Evolutionary conservation across 2,113 vertebrate species (phyloP).

Genomic region (Rhinoderma darwinii): DNA sequence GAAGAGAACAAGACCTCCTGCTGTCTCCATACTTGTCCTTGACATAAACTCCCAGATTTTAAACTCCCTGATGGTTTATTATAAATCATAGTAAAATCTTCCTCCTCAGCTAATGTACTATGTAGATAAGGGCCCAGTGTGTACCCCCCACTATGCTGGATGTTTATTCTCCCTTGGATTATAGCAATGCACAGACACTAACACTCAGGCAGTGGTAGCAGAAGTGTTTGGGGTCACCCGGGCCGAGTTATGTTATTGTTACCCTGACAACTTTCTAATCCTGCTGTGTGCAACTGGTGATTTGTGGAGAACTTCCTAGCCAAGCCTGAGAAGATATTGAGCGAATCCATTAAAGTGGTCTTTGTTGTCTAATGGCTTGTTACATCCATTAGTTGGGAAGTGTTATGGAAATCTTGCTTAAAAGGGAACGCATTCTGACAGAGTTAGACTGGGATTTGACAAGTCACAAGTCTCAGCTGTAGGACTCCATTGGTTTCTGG

Average conservation of each 20-base stretch:
- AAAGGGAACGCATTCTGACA: constrained; percentile 47
- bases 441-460: constrained; percentile 43
- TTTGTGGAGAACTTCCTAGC: constrained; percentile 38
- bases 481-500: constrained; percentile 34
- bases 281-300: constrained; percentile 49
- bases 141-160: constrained; percentile 28
- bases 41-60: constrained; percentile 4
- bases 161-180: constrained; percentile 19
- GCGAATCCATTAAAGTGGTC: constrained; percentile 30
- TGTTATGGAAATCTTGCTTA: constrained; percentile 46
- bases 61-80: not conserved
- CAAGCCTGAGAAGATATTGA: constrained; percentile 45
- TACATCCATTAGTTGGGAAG: constrained; percentile 53
- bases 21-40: not conserved
- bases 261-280: constrained; percentile 55
- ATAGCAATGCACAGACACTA: not conserved
- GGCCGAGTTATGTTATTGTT: constrained; percentile 43
- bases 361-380: constrained; percentile 54
- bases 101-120: not conserved
- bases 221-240: constrained; percentile 30
- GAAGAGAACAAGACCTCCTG: not conserved
- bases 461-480: constrained; percentile 28
- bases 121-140: not conserved
- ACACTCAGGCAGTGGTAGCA: constrained; percentile 3
- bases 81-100: constrained; percentile 14